Percentiles rank a stretch among this genome's conserved stretches.
Conservation (phyloP, 2,888 invertebrate species). For the Amphipoea lucens region DNA sequence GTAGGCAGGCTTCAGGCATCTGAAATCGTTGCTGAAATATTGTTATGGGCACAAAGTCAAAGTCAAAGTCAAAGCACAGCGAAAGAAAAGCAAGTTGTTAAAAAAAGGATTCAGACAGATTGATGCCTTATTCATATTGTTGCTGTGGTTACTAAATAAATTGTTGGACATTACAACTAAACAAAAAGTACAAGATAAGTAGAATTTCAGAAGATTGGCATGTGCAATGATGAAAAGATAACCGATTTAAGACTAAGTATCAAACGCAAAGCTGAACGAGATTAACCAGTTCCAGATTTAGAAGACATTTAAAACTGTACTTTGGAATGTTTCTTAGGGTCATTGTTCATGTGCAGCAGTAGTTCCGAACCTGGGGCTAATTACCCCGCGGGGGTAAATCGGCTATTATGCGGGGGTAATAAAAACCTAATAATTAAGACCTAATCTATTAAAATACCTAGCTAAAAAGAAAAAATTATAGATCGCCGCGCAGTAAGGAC, state of each 20-base stretch:
- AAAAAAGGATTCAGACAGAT: background rate
- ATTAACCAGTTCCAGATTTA: conserved; percentile 31
- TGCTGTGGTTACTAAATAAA: background rate
- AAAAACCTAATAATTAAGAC: no score
- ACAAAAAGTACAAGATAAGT: background rate
- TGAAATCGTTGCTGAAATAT: background rate
- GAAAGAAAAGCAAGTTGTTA: background rate
- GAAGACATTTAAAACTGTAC: conserved; percentile 28
- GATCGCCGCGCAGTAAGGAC: no score
- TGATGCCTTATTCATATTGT: background rate
- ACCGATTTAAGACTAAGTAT: conserved; percentile 3
- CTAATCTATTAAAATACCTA: no score
- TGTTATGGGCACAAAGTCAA: background rate
- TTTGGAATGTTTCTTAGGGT: conserved; percentile 24
- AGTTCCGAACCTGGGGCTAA: no score
- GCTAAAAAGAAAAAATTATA: no score
- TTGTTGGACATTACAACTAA: background rate
- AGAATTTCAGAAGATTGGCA: background rate
- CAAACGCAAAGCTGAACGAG: conserved; percentile 7
- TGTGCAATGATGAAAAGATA: background rate
- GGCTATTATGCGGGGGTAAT: no score
- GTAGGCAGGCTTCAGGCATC: background rate
- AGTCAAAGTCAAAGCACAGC: no score
- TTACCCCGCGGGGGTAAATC: no score
- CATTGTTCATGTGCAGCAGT: conserved; percentile 1